phyloP scores from a whole-genome alignment of 1,140 invertebrate species.

The Catajapyx aquilonaris region DNA sequence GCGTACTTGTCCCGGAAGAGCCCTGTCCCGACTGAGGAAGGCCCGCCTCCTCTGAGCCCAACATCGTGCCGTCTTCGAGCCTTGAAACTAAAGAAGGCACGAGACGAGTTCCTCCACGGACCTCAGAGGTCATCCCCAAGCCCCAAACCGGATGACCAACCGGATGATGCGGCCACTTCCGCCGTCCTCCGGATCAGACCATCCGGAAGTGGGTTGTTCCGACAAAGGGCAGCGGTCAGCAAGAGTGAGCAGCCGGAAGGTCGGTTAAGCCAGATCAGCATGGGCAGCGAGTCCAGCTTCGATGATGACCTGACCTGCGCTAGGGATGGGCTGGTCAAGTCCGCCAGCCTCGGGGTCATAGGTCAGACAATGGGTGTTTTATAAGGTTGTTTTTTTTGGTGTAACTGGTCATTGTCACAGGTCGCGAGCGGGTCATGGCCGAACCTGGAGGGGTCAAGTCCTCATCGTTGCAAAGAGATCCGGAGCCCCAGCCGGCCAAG shows the following conservation, averaged over 20 bases:
- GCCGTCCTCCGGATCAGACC: not conserved
- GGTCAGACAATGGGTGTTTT: too few species aligned
- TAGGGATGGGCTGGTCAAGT: conserved; percentile 28
- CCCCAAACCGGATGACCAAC: not conserved
- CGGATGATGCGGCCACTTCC: conserved; percentile 5
- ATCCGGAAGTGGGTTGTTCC: not conserved
- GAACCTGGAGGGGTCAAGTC: conserved; percentile 13
- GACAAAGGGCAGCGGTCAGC: not conserved
- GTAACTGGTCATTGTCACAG: too few species aligned
- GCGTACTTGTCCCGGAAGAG: conserved; percentile 2
- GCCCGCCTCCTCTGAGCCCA: too few species aligned
- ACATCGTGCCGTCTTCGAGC: conserved; percentile 20
- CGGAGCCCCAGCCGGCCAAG: conserved; percentile 9
- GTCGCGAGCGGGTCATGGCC: too few species aligned
- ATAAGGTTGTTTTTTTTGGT: too few species aligned
- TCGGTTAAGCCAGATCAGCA: conserved; percentile 29
- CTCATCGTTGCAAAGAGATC: conserved; percentile 16
- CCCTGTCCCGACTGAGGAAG: too few species aligned
- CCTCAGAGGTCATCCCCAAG: conserved; percentile 3
- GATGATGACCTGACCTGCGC: conserved; percentile 11
- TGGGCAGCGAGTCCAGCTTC: conserved; percentile 29
- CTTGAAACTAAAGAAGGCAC: conserved; percentile 32
- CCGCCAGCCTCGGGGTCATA: conserved; percentile 47
- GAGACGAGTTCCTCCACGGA: conserved; percentile 33
- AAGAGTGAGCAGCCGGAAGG: conserved; percentile 10